Percentiles rank a stretch among this genome's conserved stretches.
Conservation (phyloP, 1,140 invertebrate genomes). For the Agraylea sexmaculata region DNA sequence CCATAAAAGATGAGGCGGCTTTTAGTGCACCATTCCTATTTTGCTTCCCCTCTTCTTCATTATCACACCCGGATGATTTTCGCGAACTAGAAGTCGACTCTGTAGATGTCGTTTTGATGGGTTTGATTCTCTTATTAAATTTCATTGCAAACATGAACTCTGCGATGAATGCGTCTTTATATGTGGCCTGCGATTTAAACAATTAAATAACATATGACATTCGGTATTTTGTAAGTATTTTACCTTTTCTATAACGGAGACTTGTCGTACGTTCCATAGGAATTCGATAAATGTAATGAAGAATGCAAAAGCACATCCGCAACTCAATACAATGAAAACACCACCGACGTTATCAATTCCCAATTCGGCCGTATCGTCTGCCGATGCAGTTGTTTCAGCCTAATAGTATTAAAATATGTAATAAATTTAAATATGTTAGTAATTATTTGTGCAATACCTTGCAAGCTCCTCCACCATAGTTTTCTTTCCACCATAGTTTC, state of each 20-base stretch:
- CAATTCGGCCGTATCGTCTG: conserved; percentile 42
- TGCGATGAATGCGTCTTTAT: conserved; percentile 41
- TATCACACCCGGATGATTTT: conserved; percentile 6
- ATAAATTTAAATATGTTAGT: conserved; percentile 1
- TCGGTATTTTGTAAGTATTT: too few relatives aligned
- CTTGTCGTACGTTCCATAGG: conserved; percentile 66
- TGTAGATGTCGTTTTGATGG: conserved; percentile 25
- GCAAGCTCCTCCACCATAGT: conserved; percentile 40
- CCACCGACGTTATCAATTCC: conserved; percentile 77
- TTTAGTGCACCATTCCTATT: conserved; percentile 10
- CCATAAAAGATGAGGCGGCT: conserved; percentile 14
- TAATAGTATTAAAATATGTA: conserved; percentile 17
- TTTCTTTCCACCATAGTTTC: conserved; percentile 75
- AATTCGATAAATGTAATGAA: conserved; percentile 65
- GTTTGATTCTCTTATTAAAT: conserved; percentile 39
- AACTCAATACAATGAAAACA: conserved; percentile 75
- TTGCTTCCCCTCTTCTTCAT: conserved; percentile 6
- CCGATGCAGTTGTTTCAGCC: conserved; percentile 29
- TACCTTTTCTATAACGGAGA: conserved; percentile 65
- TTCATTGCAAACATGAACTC: conserved; percentile 46
- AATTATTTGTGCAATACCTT: conserved; percentile 25
- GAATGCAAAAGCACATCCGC: conserved; percentile 52
- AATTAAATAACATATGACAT: background rate
- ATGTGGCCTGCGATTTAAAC: conserved; percentile 34
- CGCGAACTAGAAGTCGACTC: conserved; percentile 6